Conservation (phyloP, 2,113 vertebrate species). For the Prinia subflava region DNA sequence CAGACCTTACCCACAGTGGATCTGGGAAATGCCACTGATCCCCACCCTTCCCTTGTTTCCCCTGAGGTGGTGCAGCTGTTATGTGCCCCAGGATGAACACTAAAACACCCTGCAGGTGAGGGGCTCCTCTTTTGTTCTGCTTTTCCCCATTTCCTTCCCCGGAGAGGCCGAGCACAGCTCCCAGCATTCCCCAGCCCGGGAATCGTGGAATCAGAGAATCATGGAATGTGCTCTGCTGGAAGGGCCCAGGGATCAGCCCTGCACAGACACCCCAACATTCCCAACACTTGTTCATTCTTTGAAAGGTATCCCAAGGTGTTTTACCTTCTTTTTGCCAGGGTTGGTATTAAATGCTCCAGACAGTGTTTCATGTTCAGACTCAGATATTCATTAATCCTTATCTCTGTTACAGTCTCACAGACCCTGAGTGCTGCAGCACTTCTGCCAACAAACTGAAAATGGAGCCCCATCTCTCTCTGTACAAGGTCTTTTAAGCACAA, state of each 20-base stretch:
- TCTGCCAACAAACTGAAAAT: no score
- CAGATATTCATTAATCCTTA: no score
- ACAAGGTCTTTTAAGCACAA: no score
- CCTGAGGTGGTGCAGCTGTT: background rate
- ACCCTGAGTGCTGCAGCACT: no score
- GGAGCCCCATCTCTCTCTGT: no score
- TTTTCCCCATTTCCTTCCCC: background rate
- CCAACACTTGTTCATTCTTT: background rate
- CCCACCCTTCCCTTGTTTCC: background rate
- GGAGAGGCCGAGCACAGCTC: background rate
- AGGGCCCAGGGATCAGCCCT: background rate
- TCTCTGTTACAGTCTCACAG: no score
- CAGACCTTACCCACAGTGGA: accelerated
- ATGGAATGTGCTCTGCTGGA: background rate
- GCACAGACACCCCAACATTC: no score
- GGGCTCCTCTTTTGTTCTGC: background rate
- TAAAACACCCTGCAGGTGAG: background rate
- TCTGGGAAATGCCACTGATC: background rate
- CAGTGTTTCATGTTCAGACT: no score
- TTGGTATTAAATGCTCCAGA: no score
- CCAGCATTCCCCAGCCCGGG: accelerated
- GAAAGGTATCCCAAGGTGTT: no score
- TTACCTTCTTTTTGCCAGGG: no score
- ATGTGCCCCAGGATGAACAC: accelerated
- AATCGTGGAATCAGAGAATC: background rate